Conservation (phyloP, 2,888 invertebrate species). For the Aspidapion aeneum region DNA sequence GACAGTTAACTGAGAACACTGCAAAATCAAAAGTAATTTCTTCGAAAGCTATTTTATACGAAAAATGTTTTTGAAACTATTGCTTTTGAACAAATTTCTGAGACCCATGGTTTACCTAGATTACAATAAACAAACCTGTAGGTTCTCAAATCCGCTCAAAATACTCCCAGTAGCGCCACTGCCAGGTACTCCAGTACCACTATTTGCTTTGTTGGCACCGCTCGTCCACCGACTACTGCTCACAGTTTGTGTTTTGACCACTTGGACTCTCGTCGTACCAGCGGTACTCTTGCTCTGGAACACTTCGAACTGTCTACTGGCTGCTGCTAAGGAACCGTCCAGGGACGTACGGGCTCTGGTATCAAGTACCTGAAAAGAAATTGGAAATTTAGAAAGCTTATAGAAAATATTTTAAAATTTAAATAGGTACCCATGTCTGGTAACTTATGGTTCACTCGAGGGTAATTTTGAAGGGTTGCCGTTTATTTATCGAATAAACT, state of each 20-base stretch:
- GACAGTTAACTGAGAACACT: too few relatives aligned
- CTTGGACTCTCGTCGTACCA: conserved; percentile 57
- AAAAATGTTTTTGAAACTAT: too few relatives aligned
- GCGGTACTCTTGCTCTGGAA: conserved; percentile 66
- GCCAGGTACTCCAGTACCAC: conserved; percentile 3
- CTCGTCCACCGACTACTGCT: conserved; percentile 39
- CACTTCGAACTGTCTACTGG: conserved; percentile 62
- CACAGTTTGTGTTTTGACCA: conserved; percentile 60
- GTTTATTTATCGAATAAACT: too few relatives aligned
- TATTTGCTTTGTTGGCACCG: background rate
- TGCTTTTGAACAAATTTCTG: too few relatives aligned
- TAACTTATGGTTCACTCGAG: too few relatives aligned
- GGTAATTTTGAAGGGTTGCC: too few relatives aligned
- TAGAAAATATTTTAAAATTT: too few relatives aligned
- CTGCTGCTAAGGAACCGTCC: conserved; percentile 53
- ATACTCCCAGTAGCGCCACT: background rate
- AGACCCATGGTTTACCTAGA: too few relatives aligned
- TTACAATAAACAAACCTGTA: conserved; percentile 44
- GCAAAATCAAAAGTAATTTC: too few relatives aligned
- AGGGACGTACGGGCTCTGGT: conserved; percentile 52
- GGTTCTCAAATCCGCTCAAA: conserved; percentile 41
- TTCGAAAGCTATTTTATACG: too few relatives aligned
- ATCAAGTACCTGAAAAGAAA: conserved; percentile 51
- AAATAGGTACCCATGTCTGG: too few relatives aligned
- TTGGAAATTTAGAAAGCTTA: too few relatives aligned